Evolutionary conservation across 2,888 invertebrate species (phyloP).

Genomic region (Spilarctia lutea): DNA sequence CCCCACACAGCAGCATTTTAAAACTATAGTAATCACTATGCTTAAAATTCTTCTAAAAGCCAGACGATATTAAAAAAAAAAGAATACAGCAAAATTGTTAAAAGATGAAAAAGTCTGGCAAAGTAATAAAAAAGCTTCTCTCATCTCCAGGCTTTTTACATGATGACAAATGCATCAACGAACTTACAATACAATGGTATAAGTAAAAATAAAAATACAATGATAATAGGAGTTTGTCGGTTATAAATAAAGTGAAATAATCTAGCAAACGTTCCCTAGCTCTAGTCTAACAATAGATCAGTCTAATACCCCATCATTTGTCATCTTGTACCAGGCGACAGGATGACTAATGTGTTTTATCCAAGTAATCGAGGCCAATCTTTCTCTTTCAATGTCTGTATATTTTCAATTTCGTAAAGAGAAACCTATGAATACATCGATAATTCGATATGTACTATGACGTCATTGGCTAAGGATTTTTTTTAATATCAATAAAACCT

Average conservation of each 20-base stretch:
- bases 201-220: not conserved
- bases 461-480: not conserved
- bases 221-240: not conserved
- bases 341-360: constrained; percentile 21
- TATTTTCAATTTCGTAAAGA: not conserved
- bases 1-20: not conserved
- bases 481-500: not conserved
- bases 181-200: not conserved
- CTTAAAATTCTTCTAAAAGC: not conserved
- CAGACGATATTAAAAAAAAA: not conserved
- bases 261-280: not conserved
- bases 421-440: not conserved
- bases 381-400: not conserved
- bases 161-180: not conserved
- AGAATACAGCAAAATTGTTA: not conserved
- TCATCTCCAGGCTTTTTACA: constrained; percentile 1
- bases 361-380: constrained; percentile 12
- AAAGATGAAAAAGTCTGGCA: not conserved
- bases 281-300: constrained; percentile 9
- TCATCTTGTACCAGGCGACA: constrained; percentile 13
- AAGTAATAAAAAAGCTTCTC: not conserved
- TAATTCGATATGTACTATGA: not conserved
- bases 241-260: not conserved
- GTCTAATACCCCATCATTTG: constrained; percentile 7
- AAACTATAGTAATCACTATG: not conserved